Evolutionary conservation across 1,140 invertebrate genomes (phyloP).

Genomic region (Drosophila equinoxialis): DNA sequence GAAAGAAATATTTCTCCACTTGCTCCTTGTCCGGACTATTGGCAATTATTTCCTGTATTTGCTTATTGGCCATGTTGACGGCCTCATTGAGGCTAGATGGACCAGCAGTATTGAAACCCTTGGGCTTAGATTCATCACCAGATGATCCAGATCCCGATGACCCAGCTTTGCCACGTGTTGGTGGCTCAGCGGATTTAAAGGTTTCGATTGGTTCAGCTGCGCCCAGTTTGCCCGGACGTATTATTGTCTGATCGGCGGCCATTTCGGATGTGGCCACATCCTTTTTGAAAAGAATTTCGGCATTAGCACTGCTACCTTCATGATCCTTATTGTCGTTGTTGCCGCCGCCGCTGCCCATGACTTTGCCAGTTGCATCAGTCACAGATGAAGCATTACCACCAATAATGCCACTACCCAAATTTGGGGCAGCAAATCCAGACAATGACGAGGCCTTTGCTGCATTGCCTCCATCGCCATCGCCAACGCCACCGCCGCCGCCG

Average conservation of each 20-base stretch:
- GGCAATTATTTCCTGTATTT: conserved; percentile 51
- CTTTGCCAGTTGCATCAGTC: not conserved
- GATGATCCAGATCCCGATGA: not conserved
- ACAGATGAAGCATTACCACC: not conserved
- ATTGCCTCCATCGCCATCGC: conserved; percentile 12
- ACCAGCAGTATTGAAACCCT: not conserved
- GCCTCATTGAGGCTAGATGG: conserved; percentile 23
- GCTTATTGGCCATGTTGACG: conserved; percentile 36
- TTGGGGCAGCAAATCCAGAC: not conserved
- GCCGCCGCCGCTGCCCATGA: not conserved
- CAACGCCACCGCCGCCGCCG: not conserved
- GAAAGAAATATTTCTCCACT: conserved; percentile 69
- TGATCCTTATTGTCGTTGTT: too few species aligned
- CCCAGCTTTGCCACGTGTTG: not conserved
- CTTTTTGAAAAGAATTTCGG: too few species aligned
- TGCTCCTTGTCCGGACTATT: conserved; percentile 67
- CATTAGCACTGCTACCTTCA: too few species aligned
- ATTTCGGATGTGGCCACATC: conserved; percentile 2
- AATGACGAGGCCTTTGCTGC: not conserved
- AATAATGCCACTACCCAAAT: conserved; percentile 4
- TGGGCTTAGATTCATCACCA: conserved; percentile 8
- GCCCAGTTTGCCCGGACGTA: conserved; percentile 14
- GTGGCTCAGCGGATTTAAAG: not conserved
- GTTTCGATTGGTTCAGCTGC: not conserved
- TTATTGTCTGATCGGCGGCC: not conserved